Evolutionary conservation across 2,797 vertebrate species (phyloP).

Genomic region (Florisuga fusca): DNA sequence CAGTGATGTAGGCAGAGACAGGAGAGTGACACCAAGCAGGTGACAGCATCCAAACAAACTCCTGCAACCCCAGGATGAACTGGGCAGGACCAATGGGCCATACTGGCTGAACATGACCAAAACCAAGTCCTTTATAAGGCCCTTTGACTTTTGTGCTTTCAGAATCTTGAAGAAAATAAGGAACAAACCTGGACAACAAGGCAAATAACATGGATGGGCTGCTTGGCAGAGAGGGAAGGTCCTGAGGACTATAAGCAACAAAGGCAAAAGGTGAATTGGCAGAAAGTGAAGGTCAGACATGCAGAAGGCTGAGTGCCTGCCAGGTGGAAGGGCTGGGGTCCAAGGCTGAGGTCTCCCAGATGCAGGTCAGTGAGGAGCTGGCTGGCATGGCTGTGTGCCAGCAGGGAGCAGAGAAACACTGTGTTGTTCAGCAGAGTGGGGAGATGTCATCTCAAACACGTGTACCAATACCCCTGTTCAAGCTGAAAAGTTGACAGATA

Average conservation of each 20-base stretch:
- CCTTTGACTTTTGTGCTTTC: background rate
- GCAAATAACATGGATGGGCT: accelerated
- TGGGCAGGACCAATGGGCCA: accelerated
- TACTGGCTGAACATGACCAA: accelerated
- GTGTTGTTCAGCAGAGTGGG: background rate
- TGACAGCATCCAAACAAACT: background rate
- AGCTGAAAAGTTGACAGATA: background rate
- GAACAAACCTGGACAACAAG: background rate
- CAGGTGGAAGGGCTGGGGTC: background rate
- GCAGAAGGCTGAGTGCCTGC: accelerated
- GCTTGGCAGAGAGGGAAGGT: background rate
- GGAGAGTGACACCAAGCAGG: background rate
- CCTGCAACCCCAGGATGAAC: background rate
- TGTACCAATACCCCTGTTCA: accelerated
- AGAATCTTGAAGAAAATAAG: background rate
- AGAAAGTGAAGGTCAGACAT: background rate
- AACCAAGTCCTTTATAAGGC: accelerated
- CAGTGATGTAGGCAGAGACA: background rate
- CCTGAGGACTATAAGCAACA: accelerated
- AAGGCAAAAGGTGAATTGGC: background rate
- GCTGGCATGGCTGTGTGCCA: accelerated
- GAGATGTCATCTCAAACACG: background rate
- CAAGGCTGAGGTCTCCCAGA: background rate
- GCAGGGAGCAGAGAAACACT: accelerated
- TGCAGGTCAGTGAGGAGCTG: accelerated